Evolutionary conservation across 1,140 invertebrate genomes (phyloP), one percentile per base, ranked within the genome.

Genomic region (Polypedilum pembai): DNA sequence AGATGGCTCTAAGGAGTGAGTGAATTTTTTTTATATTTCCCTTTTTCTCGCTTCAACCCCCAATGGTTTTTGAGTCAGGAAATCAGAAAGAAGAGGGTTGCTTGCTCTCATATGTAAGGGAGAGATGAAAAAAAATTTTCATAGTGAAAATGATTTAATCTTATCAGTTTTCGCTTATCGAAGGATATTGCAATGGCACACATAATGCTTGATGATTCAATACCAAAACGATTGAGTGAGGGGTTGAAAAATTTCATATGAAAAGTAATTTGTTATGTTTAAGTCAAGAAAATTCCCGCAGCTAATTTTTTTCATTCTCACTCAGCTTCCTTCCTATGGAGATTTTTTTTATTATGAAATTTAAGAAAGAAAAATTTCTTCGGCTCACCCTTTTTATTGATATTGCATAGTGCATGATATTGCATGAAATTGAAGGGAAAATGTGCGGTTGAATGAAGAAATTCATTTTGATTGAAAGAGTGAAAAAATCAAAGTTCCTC

Each of bases 211-310:
- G 24, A 33, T 33, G 24, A 33, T 33, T 33, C 24, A 33, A 33
- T 33, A 33, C 24, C 24, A 33, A 33, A n/a, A n/a, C n/a, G n/a
- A n/a, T n/a, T 21, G 65, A 69, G 7, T 10, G 65, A 18, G 65
- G 65, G 65, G 65, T 69, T 69, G 65, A n/a, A 33, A 33, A 33
- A 33, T 33, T 33, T 33, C n/a, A n/a, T 12, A 56, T 56, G 12
- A 56, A 56, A 69, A 69, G 65, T 69, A 69, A 69, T 69, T 69
- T 69, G 65, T 69, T 69, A 69, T 69, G 65, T 69, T 69, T 69
- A 18, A 21, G 17, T 56, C 45, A 56, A 21, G 65, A 20, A 69
- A 69, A 69, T 20, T 69, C 65, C 65, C 65, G 65, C 65, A 69
- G 65, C 65, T 69, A 69, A 69, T 69, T 69, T 69, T 18, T 18